Evolutionary conservation across 2,113 vertebrate species (phyloP), one percentile per base, ranked within the genome.

Genomic region (Caranx melampygus): DNA sequence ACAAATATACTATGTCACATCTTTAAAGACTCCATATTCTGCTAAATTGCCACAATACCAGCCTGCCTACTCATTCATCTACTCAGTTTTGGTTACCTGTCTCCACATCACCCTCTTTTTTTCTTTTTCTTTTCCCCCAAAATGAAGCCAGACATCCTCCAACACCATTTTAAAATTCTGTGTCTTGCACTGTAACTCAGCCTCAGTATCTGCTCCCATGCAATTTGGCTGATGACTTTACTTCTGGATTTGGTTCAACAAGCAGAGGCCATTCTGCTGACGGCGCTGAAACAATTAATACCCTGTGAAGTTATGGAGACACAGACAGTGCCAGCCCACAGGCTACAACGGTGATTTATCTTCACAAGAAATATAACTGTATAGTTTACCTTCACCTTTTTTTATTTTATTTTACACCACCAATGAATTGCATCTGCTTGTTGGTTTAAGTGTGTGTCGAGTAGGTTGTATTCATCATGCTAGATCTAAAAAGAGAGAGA

Each of bases 141-240:
- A 75, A 85, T 34, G 34, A 51, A 81, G 51, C 55, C 69, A 45
- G 59, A 72, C 61, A 71, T 81, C 37, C 61, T 57, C 81, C 52
- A 49, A 67, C 59, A 75, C 34, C 62, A 68, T 82, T 81, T 68
- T 72, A 71, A 82, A 84, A 84, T 81, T 64, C 59, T 61, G 34
- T 61, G 63, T 72, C 78, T 66, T 65, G 20, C 64, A 70, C 65
- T 60, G 77, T 77, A 52, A 75, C 83, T 64, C 59, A 15, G 85
- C 81, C 63, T 62, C 59, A 73, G 79, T 75, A 70, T 88, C 80
- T 72, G 82, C 84, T 65, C 65, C 83, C 75, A 65, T 91, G 89
- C 90, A 93, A 94, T 94, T 90, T 93, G 92, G 89, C 88, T 92
- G 92, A 93, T 92, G 88, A 93, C 86, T 93, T 85, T 82, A 78